Evolutionary conservation across 2,888 invertebrate genomes (phyloP), one percentile per base, ranked within the genome.

Genomic region (Myopa tessellatipennis): DNA sequence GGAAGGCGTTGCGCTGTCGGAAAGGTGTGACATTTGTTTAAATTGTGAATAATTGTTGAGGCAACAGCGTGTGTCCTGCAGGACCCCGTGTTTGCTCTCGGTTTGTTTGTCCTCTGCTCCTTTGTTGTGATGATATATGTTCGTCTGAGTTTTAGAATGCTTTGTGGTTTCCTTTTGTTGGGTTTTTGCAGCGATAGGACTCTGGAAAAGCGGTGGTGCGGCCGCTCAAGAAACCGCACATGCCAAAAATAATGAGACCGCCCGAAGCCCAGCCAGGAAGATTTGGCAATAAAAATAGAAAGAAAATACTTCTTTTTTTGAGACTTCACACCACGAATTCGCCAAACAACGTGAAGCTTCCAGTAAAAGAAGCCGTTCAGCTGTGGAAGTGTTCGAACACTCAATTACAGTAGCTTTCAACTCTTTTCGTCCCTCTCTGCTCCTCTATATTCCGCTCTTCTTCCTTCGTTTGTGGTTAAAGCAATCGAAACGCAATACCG

Each of bases 1-100:
- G 8, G 10, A 68, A 26, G 50, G 52, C 50, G 52, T 34, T 18
- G 61, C 61, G 18, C 10, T 34, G 65, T 14, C 65, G 3, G 45
- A 78, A 80, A 80, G 81, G 81, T 81, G 81, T 81, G 81, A 81
- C 81, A 78, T 77, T 80, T 79, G 74, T 79, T 78, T 78, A 38
- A 78, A 75, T 77, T 79, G 79, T 77, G 79, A 76, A 76, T 81
- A 81, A 81, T 81, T 81, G 77, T 80, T 76, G 79, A 70, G 79
- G 79, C 40, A 71, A 36, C 36, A 52, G 26, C 55, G 14, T 73
- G 38, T 18, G 75, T 58, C 36, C 74, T 74, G 52, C 50, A 63
- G 52, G 50, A 52, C 45, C 16, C 40, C 45, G 26, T 60, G 72
- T 73, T 73, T 73, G 60, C 45, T 72, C 50, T 40, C 26, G 50